Percentiles rank a stretch among this genome's conserved stretches.
Conservation (phyloP, 92 coral and sea anemone genomes). For the Phymanthus crucifer region DNA sequence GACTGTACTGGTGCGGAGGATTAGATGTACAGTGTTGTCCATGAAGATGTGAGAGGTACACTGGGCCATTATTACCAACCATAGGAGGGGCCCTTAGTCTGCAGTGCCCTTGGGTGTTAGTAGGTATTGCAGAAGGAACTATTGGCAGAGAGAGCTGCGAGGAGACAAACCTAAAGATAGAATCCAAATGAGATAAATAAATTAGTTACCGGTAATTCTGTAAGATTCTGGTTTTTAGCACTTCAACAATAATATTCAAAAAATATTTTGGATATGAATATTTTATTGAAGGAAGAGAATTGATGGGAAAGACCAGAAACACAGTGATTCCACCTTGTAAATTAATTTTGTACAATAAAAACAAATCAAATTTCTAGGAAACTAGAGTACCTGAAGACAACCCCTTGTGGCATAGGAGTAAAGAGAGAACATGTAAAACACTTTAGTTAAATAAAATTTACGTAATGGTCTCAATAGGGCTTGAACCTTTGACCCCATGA, state of each 20-base stretch:
- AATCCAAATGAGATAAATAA: background rate
- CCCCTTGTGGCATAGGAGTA: background rate
- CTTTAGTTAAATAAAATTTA: no score
- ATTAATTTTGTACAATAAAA: no score
- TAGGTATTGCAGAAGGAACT: constrained; percentile 36
- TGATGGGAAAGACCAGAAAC: no score
- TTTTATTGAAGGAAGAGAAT: no score
- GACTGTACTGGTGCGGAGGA: constrained; percentile 14
- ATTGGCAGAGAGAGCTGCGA: constrained; percentile 49
- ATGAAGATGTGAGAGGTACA: constrained; percentile 63
- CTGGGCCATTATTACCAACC: constrained; percentile 57
- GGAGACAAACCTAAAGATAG: constrained; percentile 32
- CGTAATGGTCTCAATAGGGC: background rate
- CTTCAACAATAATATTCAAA: no score
- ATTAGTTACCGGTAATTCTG: no score
- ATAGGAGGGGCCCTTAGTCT: constrained; percentile 56
- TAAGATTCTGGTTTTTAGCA: no score
- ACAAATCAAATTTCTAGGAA: no score
- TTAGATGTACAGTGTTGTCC: constrained; percentile 39
- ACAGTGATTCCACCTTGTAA: no score
- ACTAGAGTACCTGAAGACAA: no score
- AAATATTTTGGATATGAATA: no score
- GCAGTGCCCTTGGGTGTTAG: constrained; percentile 35
- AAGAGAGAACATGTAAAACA: no score
- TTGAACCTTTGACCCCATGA: background rate